Conservation (phyloP, 2,888 invertebrate genomes). For the Eupithecia abbreviata region DNA sequence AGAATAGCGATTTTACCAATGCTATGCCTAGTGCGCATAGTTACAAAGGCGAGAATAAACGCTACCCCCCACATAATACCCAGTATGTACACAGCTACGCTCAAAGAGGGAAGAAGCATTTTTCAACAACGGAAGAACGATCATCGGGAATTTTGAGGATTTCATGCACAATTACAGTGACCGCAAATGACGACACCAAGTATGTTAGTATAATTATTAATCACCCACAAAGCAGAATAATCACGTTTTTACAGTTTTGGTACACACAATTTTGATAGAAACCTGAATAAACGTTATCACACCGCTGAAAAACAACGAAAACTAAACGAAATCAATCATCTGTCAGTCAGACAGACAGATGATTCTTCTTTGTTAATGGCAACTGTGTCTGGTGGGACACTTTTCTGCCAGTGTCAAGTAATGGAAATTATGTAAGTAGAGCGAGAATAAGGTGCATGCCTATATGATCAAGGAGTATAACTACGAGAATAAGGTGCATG, state of each 20-base stretch:
- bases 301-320: conserved; percentile 35
- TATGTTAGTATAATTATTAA: conserved; percentile 46
- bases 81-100: conserved; percentile 87
- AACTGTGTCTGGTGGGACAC: too few relatives aligned
- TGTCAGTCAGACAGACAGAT: too few relatives aligned
- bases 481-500: too few relatives aligned
- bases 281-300: conserved; percentile 40
- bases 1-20: conserved; percentile 85
- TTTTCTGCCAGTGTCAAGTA: too few relatives aligned
- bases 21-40: conserved; percentile 86
- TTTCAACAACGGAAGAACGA: conserved; percentile 42
- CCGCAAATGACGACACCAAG: conserved; percentile 53
- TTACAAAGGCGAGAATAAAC: conserved; percentile 85
- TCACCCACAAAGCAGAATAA: conserved; percentile 53
- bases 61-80: conserved; percentile 86
- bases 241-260: conserved; percentile 44
- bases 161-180: conserved; percentile 59
- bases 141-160: conserved; percentile 41
- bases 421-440: too few relatives aligned
- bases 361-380: too few relatives aligned
- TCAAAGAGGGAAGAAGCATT: conserved; percentile 78
- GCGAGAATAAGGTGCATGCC: too few relatives aligned
- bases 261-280: conserved; percentile 45
- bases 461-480: too few relatives aligned
- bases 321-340: not conserved